Evolutionary conservation across 1,140 invertebrate species (phyloP).

Genomic region (Anastrepha ludens): DNA sequence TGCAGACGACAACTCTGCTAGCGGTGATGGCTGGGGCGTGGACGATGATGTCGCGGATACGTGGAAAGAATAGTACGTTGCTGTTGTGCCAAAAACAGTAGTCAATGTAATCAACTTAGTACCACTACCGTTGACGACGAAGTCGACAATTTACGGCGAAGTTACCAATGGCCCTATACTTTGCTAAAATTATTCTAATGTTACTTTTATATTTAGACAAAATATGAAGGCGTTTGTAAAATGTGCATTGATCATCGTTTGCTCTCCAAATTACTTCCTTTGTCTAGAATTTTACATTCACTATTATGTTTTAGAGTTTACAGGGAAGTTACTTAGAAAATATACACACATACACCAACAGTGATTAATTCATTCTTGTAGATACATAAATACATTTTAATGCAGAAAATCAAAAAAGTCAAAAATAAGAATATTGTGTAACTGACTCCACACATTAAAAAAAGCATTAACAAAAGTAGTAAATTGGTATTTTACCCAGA

Average conservation of each 20-base stretch:
- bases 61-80: slow-evolving; percentile 53
- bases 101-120: background rate
- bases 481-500: slow-evolving; percentile 20
- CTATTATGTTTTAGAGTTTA: background rate
- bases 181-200: slow-evolving; percentile 39
- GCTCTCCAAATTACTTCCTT: background rate
- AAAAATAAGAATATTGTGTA: background rate
- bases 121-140: background rate
- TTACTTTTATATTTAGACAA: background rate
- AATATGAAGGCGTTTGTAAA: slow-evolving; percentile 17
- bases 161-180: background rate
- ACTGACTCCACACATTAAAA: background rate
- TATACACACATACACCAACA: background rate
- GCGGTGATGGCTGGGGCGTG: slow-evolving; percentile 65
- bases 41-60: slow-evolving; percentile 59
- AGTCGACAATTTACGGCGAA: background rate
- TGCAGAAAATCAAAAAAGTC: background rate
- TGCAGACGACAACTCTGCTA: slow-evolving; percentile 1
- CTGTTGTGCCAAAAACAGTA: background rate
- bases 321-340: background rate
- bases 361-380: background rate
- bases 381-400: background rate
- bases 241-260: slow-evolving; percentile 18
- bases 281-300: background rate
- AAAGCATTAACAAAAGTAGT: background rate